Conservation (phyloP, 2,797 vertebrate genomes). For the Paguma larvata region DNA sequence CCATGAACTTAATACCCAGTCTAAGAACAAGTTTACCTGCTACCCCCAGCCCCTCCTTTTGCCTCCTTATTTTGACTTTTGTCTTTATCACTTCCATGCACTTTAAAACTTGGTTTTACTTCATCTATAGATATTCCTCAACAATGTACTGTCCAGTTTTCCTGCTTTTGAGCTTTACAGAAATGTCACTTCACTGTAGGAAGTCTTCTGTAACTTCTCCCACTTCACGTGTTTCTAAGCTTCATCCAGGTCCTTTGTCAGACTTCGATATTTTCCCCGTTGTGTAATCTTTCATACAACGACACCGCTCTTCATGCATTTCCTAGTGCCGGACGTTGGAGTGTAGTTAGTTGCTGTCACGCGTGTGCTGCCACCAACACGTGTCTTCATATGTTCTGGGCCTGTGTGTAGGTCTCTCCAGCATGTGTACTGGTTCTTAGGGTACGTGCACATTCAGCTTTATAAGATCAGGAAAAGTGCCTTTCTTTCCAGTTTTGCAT, state of each 20-base stretch:
- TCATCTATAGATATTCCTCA: not conserved
- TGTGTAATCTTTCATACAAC: not conserved
- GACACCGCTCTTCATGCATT: not conserved
- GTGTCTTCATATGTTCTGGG: not conserved
- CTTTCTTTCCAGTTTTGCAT: not conserved
- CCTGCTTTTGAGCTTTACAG: not conserved
- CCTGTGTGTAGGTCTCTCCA: not conserved
- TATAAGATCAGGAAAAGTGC: not conserved
- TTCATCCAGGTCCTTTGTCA: not conserved
- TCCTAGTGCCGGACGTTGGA: not conserved
- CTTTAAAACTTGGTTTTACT: not conserved
- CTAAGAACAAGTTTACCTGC: fast-evolving
- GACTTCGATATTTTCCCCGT: not conserved
- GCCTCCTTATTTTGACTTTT: not conserved
- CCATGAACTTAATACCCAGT: fast-evolving
- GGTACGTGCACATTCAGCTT: not conserved
- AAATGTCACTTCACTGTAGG: not conserved
- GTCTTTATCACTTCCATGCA: not conserved
- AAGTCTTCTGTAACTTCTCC: not conserved
- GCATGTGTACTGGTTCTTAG: not conserved
- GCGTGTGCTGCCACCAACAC: not conserved
- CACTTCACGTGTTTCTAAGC: not conserved
- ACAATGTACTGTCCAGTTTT: not conserved
- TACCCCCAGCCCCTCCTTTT: not conserved
- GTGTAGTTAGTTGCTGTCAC: fast-evolving